Base-by-base conservation (phyloP, 2,113 vertebrate genomes). In the Craseonycteris thonglongyai region DNA sequence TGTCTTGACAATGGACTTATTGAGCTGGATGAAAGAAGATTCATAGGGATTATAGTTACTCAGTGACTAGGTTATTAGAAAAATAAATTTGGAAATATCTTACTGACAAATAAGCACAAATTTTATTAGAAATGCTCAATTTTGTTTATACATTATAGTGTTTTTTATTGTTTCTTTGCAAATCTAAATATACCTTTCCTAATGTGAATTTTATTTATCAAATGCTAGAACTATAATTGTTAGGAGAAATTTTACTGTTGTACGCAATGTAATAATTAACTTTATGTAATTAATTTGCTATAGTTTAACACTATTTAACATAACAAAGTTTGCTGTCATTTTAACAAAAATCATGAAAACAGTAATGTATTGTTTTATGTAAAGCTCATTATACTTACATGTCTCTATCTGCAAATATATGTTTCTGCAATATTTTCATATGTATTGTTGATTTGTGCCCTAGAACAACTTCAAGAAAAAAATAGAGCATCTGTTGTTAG, bases 1-100 rank as follows among this genome's bases (percentile, higher is more conserved):
- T 94, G 45, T 96, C 95, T 96, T 96, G 84, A 96, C 93, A 90
- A 95, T 82, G 30, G 4, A n/a, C n/a, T n/a, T 97, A 96, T 97
- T 95, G 96, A 98, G 93, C 56, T 91, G 38, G 75, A 90, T 91
- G 94, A 96, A 97, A 94, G 54, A 96, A 92, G 90, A 88, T 98
- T 95, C 87, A 95, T 97, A 96, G 78, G 26, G 95, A 92, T 97
- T 97, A 97, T 61, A 95, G 91, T 79, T 96, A 93, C 38, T 96
- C 93, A 94, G 86, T 96, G 95, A 92, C 94, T 91, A 90, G 42
- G 38, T 97, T 96, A 97, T 95, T 97, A 97, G 74, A 96, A 96
- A 98, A 97, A 96, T 95, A 97, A 98, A 97, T 95, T 93, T 97
- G 56, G 72, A 97, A 95, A 96, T 96, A 93, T 94, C 47, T 59